phyloP scores from a whole-genome alignment of 1,140 invertebrate genomes.

The Tetraneura akinire region DNA sequence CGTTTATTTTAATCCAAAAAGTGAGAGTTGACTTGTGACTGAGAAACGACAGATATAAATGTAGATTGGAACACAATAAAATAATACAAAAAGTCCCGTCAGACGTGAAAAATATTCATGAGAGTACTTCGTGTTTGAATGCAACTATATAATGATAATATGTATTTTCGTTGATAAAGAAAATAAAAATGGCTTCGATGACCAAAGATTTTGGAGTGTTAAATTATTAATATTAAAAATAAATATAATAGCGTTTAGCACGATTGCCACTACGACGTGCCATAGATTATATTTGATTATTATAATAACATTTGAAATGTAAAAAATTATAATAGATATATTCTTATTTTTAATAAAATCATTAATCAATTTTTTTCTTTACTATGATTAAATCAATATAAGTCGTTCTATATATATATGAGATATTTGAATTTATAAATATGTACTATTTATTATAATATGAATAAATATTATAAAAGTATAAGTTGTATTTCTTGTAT shows the following conservation, averaged over 20 bases:
- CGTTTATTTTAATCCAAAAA: constrained; percentile 25
- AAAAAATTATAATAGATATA: background rate
- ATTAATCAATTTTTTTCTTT: background rate
- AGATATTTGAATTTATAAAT: background rate
- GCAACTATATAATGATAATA: constrained; percentile 4
- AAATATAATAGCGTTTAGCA: background rate
- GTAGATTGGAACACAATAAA: constrained; percentile 25
- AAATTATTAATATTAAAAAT: background rate
- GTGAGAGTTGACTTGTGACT: constrained; percentile 4
- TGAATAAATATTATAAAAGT: background rate
- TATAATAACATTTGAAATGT: background rate
- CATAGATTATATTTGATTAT: constrained; percentile 28
- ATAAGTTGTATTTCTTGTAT: background rate
- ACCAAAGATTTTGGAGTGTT: constrained; percentile 5
- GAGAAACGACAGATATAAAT: constrained; percentile 34
- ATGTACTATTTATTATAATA: background rate
- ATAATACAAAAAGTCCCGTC: constrained; percentile 6
- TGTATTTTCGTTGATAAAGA: background rate
- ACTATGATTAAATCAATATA: no score
- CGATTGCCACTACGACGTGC: constrained; percentile 39
- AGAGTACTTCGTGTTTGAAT: background rate
- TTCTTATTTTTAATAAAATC: background rate
- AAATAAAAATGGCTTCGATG: background rate
- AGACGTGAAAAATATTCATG: constrained; percentile 9
- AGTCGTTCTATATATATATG: no score